These are phyloP conservation scores for Hippotragus niger DNA, from an alignment of 2,113 vertebrate species.

Conservation along the genomic window DNA sequence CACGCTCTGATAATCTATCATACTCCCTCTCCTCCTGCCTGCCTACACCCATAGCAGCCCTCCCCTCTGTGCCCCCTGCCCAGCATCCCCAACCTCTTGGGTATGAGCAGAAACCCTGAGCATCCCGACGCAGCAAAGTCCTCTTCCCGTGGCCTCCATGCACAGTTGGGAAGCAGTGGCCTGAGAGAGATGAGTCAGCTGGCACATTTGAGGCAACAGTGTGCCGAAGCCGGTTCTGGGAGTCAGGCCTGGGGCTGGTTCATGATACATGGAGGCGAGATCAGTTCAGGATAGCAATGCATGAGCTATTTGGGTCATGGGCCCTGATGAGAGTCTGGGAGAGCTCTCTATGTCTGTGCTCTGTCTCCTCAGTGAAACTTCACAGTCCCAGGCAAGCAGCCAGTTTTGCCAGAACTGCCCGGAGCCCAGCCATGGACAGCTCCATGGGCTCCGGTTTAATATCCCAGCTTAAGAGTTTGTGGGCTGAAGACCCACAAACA, in stretches of 20 bases:
- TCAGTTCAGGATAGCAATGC: neutral
- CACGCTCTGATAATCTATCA: neutral
- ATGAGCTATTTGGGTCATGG: neutral
- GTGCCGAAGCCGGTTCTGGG: neutral
- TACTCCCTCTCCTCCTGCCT: neutral
- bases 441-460: neutral
- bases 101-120: neutral
- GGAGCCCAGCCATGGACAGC: neutral
- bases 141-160: neutral
- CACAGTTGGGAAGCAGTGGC: neutral
- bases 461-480: neutral
- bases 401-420: neutral
- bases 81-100: neutral
- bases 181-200: neutral
- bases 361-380: neutral
- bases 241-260: neutral
- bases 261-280: neutral
- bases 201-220: neutral
- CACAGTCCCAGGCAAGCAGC: neutral
- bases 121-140: neutral
- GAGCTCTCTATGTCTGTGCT: neutral
- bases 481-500: neutral
- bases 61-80: neutral
- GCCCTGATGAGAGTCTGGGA: neutral
- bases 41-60: neutral